Evolutionary conservation across 2,113 vertebrate species (phyloP).

Genomic region (Callocephalon fimbriatum): DNA sequence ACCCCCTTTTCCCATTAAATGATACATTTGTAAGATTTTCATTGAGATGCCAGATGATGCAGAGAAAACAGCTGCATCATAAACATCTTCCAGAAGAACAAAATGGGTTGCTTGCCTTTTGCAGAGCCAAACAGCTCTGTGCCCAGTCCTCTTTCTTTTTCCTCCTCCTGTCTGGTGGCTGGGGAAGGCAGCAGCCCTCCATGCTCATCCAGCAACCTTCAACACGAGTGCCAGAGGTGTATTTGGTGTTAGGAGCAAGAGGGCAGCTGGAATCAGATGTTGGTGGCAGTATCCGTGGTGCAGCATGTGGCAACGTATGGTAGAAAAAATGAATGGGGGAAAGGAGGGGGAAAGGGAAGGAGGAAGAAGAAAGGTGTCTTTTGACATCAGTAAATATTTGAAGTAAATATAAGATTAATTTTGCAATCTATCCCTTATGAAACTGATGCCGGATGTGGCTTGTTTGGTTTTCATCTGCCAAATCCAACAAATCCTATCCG

Average conservation of each 20-base stretch:
- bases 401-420: constrained; percentile 9
- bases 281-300: rapidly evolving
- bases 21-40: neutral
- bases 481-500: constrained; percentile 28
- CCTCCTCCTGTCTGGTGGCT: neutral
- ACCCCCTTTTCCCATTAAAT: neutral
- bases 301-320: rapidly evolving
- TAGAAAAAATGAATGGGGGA: neutral
- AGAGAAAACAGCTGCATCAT: neutral
- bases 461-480: constrained; percentile 57
- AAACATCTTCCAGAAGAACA: neutral
- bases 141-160: neutral
- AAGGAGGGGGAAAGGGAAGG: neutral
- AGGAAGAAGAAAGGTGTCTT: neutral
- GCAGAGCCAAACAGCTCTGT: neutral
- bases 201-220: neutral
- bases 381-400: constrained; percentile 14
- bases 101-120: neutral
- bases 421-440: neutral
- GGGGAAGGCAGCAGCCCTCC: neutral
- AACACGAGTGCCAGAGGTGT: rapidly evolving
- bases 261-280: neutral
- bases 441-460: neutral
- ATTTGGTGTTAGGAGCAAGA: neutral
- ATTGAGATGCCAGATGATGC: neutral